Evolutionary conservation across 2,113 vertebrate species (phyloP).

Genomic region (Sylvietta virens): DNA sequence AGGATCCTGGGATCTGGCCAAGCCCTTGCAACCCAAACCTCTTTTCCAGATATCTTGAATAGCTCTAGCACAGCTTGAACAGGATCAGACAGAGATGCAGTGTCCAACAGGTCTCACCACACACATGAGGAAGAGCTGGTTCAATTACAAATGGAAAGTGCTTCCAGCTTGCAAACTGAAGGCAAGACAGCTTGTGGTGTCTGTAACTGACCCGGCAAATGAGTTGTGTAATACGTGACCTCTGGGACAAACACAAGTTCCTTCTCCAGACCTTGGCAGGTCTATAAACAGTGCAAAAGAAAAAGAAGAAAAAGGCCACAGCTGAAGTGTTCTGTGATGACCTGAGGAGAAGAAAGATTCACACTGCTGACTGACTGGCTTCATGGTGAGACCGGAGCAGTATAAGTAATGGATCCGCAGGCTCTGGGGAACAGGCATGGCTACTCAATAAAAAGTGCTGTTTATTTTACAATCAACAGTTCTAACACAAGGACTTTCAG

Average conservation of each 20-base stretch:
- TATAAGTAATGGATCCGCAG: not conserved
- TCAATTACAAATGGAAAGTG: conserved; percentile 32
- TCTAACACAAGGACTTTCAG: not conserved
- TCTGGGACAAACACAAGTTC: conserved; percentile 9
- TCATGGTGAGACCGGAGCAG: not conserved
- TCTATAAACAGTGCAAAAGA: not conserved
- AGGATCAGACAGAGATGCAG: not conserved
- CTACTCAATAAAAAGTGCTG: conserved; percentile 22
- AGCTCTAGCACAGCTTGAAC: not conserved
- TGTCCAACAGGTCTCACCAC: not conserved
- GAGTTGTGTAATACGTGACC: not conserved
- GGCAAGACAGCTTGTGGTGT: not conserved
- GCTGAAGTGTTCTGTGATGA: not conserved
- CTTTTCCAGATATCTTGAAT: not conserved
- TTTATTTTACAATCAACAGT: conserved; percentile 6
- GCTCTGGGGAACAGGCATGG: not conserved
- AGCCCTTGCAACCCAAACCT: not conserved
- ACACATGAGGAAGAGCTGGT: not conserved
- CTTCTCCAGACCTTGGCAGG: not conserved
- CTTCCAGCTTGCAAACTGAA: not conserved
- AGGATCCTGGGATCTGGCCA: not conserved
- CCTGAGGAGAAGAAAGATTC: conserved; percentile 11
- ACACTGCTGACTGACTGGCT: not conserved
- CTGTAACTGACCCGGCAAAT: conserved; percentile 40
- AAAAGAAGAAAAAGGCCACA: not conserved